Conservation (phyloP, 1,140 invertebrate genomes). For the Bombus fervidus region DNA sequence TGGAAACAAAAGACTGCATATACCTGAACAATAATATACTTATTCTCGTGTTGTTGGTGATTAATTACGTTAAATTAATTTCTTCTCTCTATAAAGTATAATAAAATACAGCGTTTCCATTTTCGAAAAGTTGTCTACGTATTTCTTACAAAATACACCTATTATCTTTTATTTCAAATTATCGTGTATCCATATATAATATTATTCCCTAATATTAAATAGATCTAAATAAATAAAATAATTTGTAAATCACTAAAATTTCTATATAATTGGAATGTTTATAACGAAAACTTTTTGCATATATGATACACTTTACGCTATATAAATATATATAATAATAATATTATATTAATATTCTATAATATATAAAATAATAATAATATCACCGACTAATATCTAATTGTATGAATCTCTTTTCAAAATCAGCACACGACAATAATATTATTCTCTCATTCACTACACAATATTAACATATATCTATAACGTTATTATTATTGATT, state of each 20-base stretch:
- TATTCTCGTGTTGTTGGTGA: background rate
- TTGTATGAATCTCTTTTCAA: background rate
- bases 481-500: constrained; percentile 6
- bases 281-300: too few species aligned
- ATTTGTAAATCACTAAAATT: background rate
- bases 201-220: too few species aligned
- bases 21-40: background rate
- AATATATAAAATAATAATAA: background rate
- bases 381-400: background rate
- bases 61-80: background rate
- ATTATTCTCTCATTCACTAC: background rate
- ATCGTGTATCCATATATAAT: background rate
- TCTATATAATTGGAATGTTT: background rate
- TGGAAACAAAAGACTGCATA: background rate
- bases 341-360: too few species aligned
- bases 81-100: too few species aligned
- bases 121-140: background rate
- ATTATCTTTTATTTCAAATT: background rate
- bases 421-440: background rate
- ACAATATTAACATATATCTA: background rate
- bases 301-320: background rate
- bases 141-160: background rate
- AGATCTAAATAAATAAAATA: too few species aligned
- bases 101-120: too few species aligned
- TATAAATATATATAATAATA: background rate